A percentile compares a stretch with the other conserved stretches of the same genome.
These are phyloP conservation scores for Centroberyx gerrardi DNA, from an alignment of 2,797 vertebrate species.

Conservation along the genomic window DNA sequence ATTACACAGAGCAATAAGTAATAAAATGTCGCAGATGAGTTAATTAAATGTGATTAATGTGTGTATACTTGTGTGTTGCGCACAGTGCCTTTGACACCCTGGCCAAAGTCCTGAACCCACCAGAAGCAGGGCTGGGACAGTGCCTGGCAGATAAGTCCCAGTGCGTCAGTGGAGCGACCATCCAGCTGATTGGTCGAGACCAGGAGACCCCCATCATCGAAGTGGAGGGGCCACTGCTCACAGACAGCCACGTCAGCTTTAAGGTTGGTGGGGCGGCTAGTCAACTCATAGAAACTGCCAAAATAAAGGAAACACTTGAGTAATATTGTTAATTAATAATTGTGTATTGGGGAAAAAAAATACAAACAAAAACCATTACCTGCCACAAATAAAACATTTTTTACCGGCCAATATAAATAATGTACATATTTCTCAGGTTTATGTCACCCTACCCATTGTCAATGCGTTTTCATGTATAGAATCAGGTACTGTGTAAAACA, in stretches of 20 bases:
- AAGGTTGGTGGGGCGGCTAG: constrained; percentile 86
- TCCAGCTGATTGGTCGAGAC: constrained; percentile 97
- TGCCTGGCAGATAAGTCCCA: constrained; percentile 88
- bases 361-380: neutral
- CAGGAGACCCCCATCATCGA: constrained; percentile 98
- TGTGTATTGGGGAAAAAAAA: neutral
- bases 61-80: constrained; percentile 31
- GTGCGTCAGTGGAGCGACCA: constrained; percentile 89
- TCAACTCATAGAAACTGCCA: neutral
- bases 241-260: constrained; percentile 97
- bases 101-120: constrained; percentile 97
- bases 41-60: neutral
- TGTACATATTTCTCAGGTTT: too few relatives aligned
- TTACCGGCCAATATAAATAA: too few relatives aligned
- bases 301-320: neutral
- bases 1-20: too few relatives aligned
- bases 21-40: too few relatives aligned
- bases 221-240: constrained; percentile 97
- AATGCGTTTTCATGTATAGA: too few relatives aligned
- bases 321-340: neutral
- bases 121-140: constrained; percentile 86
- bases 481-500: too few relatives aligned
- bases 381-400: neutral
- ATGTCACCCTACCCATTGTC: too few relatives aligned
- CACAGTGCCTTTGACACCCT: constrained; percentile 97